These are phyloP conservation scores for Atethmia centrago DNA, from an alignment of 2,888 invertebrate species.

Conservation along the genomic window DNA sequence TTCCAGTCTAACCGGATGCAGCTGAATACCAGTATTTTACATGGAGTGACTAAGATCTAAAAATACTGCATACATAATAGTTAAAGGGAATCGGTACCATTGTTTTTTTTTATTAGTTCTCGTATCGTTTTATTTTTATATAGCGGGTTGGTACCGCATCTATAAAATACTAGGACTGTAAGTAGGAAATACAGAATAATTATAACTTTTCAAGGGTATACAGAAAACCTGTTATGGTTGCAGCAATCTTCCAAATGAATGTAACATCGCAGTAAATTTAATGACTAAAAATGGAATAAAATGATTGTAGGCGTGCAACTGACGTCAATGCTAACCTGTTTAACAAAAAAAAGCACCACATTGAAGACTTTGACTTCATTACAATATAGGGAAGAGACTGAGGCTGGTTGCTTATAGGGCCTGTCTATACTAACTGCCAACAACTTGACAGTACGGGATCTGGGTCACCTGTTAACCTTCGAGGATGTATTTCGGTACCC, in stretches of 20 bases:
- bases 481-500: neutral
- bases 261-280: neutral
- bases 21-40: too few relatives aligned
- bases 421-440: neutral
- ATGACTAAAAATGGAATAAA: constrained; percentile 2
- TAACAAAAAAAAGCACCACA: neutral
- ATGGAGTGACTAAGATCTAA: too few relatives aligned
- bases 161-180: neutral
- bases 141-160: too few relatives aligned
- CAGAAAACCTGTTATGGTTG: neutral
- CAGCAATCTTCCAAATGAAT: neutral
- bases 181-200: neutral
- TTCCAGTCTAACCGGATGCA: too few relatives aligned
- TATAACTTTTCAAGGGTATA: neutral
- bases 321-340: constrained; percentile 33
- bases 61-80: constrained; percentile 12
- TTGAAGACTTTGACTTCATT: neutral
- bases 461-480: neutral
- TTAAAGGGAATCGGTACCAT: too few relatives aligned
- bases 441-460: neutral
- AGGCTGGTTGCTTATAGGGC: neutral
- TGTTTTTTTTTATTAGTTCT: too few relatives aligned
- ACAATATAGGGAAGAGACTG: neutral
- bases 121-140: too few relatives aligned
- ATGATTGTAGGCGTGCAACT: constrained; percentile 1